phyloP scores from a whole-genome alignment of 2,888 invertebrate genomes.

The Dryadula phaetusa region DNA sequence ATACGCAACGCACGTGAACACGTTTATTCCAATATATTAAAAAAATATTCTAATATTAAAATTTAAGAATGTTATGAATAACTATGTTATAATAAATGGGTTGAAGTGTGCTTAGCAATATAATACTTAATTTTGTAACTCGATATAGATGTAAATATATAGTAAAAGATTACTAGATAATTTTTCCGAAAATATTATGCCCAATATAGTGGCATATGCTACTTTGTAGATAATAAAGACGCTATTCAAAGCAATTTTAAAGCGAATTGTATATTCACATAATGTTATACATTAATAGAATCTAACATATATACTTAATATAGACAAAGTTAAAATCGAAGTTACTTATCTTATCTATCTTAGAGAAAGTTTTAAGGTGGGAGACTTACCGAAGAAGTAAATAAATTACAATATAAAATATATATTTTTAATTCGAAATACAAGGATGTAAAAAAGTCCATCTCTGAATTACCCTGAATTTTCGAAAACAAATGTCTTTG shows the following conservation, averaged over 20 bases:
- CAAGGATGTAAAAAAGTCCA: constrained; percentile 7
- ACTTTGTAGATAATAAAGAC: constrained; percentile 7
- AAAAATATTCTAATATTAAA: too few relatives aligned
- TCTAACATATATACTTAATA: neutral
- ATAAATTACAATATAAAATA: constrained; percentile 12
- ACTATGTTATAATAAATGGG: neutral
- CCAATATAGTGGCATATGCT: neutral
- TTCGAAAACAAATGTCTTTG: neutral
- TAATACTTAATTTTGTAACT: neutral
- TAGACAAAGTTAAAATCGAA: neutral
- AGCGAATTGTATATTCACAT: neutral
- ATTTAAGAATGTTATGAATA: too few relatives aligned
- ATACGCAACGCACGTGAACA: too few relatives aligned
- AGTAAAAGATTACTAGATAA: constrained; percentile 13
- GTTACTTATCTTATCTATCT: neutral
- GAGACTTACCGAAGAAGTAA: neutral
- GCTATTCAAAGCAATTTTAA: constrained; percentile 8
- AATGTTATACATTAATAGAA: neutral
- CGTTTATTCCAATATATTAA: too few relatives aligned
- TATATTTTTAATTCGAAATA: neutral
- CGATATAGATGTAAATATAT: neutral
- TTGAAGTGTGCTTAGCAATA: neutral
- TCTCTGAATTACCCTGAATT: constrained; percentile 20
- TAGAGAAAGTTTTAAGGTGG: neutral
- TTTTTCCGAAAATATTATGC: neutral